Evolutionary conservation across 2,888 invertebrate genomes (phyloP).

Genomic region (Neoaliturus tenellus): DNA sequence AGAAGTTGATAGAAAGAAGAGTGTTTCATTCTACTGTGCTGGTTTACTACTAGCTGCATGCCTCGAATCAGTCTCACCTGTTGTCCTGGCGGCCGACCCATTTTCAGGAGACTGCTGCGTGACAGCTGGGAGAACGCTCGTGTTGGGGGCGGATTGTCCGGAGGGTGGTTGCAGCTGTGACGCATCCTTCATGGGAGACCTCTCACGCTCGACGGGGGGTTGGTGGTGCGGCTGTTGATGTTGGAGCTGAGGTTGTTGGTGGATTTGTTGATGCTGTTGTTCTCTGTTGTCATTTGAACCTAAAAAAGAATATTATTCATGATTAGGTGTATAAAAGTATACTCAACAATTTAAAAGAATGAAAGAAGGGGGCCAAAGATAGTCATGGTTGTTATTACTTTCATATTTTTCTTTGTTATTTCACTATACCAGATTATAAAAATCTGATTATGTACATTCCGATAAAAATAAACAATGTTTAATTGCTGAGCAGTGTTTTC

Average conservation of each 20-base stretch:
- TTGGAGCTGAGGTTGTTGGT: not conserved
- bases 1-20: not conserved
- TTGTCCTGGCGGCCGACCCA: constrained; percentile 43
- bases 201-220: not conserved
- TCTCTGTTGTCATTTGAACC: constrained; percentile 30
- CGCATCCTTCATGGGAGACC: not conserved
- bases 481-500: no score
- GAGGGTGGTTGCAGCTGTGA: not conserved
- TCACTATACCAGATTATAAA: no score
- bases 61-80: constrained; percentile 37
- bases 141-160: constrained; percentile 11
- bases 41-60: not conserved
- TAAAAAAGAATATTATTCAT: not conserved
- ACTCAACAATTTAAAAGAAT: no score
- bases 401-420: no score
- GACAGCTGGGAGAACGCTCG: not conserved
- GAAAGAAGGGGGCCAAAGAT: no score
- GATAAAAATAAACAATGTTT: no score
- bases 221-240: not conserved
- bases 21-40: not conserved
- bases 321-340: no score
- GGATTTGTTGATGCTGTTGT: constrained; percentile 6
- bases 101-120: constrained; percentile 50
- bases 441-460: no score
- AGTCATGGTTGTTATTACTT: no score